A percentile compares a stretch with the other conserved stretches of the same genome.
phyloP scores from a whole-genome alignment of 1,140 invertebrate species.

The Brachionus rubens region DNA sequence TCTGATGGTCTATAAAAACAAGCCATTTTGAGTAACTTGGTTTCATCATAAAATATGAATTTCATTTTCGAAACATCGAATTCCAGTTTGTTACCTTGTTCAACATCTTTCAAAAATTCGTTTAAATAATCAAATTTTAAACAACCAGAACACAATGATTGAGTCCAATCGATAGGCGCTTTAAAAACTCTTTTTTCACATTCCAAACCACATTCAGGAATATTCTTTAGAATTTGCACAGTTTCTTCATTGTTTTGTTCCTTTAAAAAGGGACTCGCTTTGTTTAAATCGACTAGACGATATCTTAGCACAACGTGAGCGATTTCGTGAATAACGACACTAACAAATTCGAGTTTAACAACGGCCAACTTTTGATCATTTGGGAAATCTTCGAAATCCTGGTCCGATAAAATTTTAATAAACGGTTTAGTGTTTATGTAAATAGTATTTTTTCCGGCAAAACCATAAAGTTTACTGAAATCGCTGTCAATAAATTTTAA shows the following conservation, averaged over 20 bases:
- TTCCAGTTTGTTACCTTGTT: background rate
- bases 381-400: background rate
- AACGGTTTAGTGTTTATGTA: slow-evolving; percentile 7
- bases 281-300: background rate
- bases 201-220: background rate
- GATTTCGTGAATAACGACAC: background rate
- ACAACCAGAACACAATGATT: background rate
- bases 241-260: background rate
- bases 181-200: background rate
- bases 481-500: slow-evolving; percentile 4
- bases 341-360: background rate
- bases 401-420: background rate
- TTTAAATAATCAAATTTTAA: slow-evolving; percentile 3
- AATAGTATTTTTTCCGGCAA: background rate
- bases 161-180: background rate
- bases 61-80: background rate
- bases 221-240: background rate
- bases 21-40: background rate
- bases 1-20: background rate
- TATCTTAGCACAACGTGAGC: background rate
- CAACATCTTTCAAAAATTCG: background rate
- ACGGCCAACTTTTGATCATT: background rate
- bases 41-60: background rate
- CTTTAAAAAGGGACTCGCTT: background rate
- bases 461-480: background rate